phyloP scores from a whole-genome alignment of 2,888 invertebrate species.

The Synanthedon myopaeformis region DNA sequence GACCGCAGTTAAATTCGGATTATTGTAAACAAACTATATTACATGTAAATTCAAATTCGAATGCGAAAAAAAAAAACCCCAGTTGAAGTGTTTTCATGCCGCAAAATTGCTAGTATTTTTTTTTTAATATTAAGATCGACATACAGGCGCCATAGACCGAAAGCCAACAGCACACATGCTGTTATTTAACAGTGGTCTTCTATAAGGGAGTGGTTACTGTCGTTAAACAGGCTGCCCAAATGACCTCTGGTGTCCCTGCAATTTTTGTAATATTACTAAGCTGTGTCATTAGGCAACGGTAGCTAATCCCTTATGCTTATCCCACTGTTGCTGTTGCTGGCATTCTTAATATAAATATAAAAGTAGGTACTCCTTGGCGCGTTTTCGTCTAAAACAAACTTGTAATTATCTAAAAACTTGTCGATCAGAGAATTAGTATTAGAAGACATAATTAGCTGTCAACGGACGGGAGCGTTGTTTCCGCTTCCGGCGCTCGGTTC shows the following conservation, averaged over 20 bases:
- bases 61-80: too few species aligned
- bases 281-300: slow-evolving; percentile 2
- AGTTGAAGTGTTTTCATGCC: too few species aligned
- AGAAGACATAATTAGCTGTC: slow-evolving; percentile 66
- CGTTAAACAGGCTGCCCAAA: slow-evolving; percentile 5
- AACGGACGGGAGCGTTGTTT: slow-evolving; percentile 54
- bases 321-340: neutral
- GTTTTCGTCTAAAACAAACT: slow-evolving; percentile 9
- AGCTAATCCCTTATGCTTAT: too few species aligned
- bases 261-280: too few species aligned
- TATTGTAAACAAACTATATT: slow-evolving; percentile 44
- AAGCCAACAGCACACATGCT: too few species aligned
- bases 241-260: too few species aligned
- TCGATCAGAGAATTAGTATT: slow-evolving; percentile 59
- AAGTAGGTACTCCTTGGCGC: slow-evolving; percentile 11
- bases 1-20: slow-evolving; percentile 53
- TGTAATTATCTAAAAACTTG: slow-evolving; percentile 43
- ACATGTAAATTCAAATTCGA: slow-evolving; percentile 5
- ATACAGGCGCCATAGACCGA: too few species aligned
- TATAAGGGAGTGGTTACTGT: neutral
- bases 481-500: slow-evolving; percentile 61
- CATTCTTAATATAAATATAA: too few species aligned
- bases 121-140: too few species aligned
- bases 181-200: too few species aligned
- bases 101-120: too few species aligned